These are phyloP conservation scores for Erythrocebus patas DNA, from an alignment of 2,113 vertebrate species.

Conservation along the genomic window DNA sequence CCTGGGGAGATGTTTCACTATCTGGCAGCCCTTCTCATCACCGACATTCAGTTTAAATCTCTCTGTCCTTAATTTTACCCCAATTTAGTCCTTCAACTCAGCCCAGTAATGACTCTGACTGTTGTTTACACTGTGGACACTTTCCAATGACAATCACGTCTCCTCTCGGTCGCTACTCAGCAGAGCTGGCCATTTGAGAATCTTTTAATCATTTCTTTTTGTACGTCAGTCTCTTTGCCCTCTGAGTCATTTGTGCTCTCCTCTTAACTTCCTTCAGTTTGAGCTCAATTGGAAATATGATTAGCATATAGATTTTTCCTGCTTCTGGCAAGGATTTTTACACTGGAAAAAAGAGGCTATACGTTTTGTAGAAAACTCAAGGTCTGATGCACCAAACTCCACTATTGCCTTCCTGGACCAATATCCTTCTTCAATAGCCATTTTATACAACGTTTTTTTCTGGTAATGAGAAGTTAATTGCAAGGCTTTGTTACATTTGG, in stretches of 20 bases:
- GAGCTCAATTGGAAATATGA: slow-evolving; percentile 33
- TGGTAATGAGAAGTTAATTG: slow-evolving; percentile 14
- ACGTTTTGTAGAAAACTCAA: neutral
- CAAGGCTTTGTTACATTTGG: neutral
- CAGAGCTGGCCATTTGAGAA: neutral
- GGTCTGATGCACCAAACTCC: neutral
- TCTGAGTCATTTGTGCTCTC: neutral
- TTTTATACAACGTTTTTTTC: neutral
- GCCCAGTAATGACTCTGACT: slow-evolving; percentile 15
- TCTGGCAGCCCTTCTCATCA: slow-evolving; percentile 11
- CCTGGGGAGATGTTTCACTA: neutral
- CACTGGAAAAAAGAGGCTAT: neutral
- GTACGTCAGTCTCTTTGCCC: neutral
- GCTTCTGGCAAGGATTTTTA: slow-evolving; percentile 23
- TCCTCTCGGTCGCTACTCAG: neutral
- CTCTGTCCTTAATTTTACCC: slow-evolving; percentile 54
- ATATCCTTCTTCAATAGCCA: neutral
- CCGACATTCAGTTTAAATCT: slow-evolving; percentile 11
- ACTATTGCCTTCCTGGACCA: neutral
- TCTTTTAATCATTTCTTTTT: slow-evolving; percentile 25
- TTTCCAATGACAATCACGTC: neutral
- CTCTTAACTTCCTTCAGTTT: slow-evolving; percentile 16
- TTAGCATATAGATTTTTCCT: slow-evolving; percentile 20
- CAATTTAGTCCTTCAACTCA: slow-evolving; percentile 15
- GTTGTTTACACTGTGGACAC: slow-evolving; percentile 33